Base-by-base conservation (phyloP, 2,113 vertebrate genomes). In the Rissa tridactyla region DNA sequence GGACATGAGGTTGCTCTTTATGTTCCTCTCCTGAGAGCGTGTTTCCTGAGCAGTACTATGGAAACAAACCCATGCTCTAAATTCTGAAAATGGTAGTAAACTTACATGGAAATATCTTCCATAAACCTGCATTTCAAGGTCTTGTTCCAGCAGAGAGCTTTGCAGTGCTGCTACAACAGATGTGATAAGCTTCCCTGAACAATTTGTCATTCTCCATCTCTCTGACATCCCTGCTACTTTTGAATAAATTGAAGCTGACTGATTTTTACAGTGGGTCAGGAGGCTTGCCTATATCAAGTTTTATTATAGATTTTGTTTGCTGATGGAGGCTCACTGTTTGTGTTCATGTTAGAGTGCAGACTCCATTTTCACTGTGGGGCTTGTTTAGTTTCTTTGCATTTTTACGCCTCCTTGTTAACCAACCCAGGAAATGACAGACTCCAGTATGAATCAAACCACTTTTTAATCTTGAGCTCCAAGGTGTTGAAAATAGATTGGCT, bases 141-240 rank as follows among this genome's bases (percentile, higher is more conserved):
- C 85, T 83, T 47, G 42, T 36, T 88, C 36, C 46, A 80, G 77
- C 20, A 89, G 66, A 78, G 52, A 77, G 52, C 27, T 92, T 69
- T 82, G 65, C 52, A 20, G 44, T 64, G 65, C 65, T 2, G 3
- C 57, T 89, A 32, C 34, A 89, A 46, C 49, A 89, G 65, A 80
- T 62, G 70, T 27, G 75, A 82, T 95, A 86, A 95, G 29, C 64
- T 66, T 90, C 84, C 84, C 87, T 36, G 36, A 91, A 73, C 51
- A 69, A 72, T 89, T 77, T 77, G 49, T 87, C 86, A 95, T 85
- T 90, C 78, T 93, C 54, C 5, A 0, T 76, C 86, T 92, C 76
- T 92, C 77, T 95, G 90, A 82, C 88, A 81, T 80, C 66, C 82
- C 77, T 82, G 40, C 65, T 86, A 89, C 85, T 95, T 91, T 62